Percentiles rank a stretch among this genome's conserved stretches.
Evolutionary conservation across 2,113 vertebrate species (phyloP).

Genomic region (Vulpes vulpes): DNA sequence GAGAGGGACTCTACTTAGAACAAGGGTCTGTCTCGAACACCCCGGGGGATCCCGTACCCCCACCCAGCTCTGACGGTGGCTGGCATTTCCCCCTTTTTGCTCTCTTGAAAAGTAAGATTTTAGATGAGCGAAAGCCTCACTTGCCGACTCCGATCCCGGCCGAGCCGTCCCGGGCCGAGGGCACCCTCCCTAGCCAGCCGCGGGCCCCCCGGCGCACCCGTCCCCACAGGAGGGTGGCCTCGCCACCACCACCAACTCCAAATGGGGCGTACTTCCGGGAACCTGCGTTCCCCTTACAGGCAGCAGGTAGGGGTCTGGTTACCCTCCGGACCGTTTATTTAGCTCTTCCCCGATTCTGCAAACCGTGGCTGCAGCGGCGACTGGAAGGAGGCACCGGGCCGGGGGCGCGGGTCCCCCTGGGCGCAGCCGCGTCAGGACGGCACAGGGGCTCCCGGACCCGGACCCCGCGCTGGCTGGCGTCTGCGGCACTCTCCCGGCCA

Average conservation of each 20-base stretch:
- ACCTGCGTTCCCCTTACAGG: background rate
- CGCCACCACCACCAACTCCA: rapidly evolving
- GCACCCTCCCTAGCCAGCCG: background rate
- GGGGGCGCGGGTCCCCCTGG: no score
- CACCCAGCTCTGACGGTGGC: no score
- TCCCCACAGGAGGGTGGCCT: rapidly evolving
- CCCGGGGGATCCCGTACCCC: background rate
- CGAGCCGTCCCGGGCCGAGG: rapidly evolving
- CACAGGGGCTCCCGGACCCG: no score
- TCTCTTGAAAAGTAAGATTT: background rate
- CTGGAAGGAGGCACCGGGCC: background rate
- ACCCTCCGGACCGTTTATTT: background rate
- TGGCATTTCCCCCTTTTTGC: background rate
- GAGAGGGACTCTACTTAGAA: background rate
- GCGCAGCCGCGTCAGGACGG: no score
- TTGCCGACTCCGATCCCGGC: background rate
- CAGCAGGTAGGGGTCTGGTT: background rate
- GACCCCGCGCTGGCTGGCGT: background rate
- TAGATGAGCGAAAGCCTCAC: background rate
- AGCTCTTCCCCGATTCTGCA: background rate
- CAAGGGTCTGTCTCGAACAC: background rate
- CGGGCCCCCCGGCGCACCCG: rapidly evolving
- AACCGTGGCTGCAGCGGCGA: rapidly evolving
- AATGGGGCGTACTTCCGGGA: background rate
- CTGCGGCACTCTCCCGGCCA: rapidly evolving